Percentiles rank a stretch among this genome's conserved stretches.
These are phyloP conservation scores for Drosophila mimica DNA, from an alignment of 2,888 invertebrate genomes.

Conservation along the genomic window DNA sequence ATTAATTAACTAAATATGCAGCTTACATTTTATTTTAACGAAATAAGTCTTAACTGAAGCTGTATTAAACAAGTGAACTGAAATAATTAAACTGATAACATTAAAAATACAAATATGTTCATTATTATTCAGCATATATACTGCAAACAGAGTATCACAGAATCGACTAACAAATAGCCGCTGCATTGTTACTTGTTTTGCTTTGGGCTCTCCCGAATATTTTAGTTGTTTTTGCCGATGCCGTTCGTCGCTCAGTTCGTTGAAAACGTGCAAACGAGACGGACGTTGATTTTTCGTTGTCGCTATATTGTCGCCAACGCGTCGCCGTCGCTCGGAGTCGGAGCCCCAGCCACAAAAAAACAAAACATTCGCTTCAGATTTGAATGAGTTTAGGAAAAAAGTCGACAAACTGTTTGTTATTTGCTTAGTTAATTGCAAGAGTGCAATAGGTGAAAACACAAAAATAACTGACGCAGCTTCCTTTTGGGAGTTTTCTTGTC, in stretches of 20 bases:
- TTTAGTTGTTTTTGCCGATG: slow-evolving; percentile 37
- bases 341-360: slow-evolving; percentile 40
- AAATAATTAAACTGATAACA: not conserved
- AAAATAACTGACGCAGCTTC: slow-evolving; percentile 51
- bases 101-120: not conserved
- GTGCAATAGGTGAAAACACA: slow-evolving; percentile 17
- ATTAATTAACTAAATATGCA: not conserved
- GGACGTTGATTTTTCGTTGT: slow-evolving; percentile 50
- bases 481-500: slow-evolving; percentile 26
- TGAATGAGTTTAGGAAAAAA: slow-evolving; percentile 44
- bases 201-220: slow-evolving; percentile 25
- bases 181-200: slow-evolving; percentile 24
- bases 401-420: slow-evolving; percentile 20
- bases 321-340: slow-evolving; percentile 67
- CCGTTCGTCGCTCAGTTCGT: slow-evolving; percentile 45
- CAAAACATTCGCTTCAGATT: slow-evolving; percentile 41
- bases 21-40: not conserved
- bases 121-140: not conserved
- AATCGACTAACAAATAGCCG: not conserved
- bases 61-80: not conserved
- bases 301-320: slow-evolving; percentile 47
- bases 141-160: not conserved
- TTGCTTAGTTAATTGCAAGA: slow-evolving; percentile 44
- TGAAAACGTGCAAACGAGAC: slow-evolving; percentile 54
- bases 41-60: not conserved